Evolutionary conservation across 2,888 invertebrate species (phyloP).

Genomic region (Melolontha melolontha): DNA sequence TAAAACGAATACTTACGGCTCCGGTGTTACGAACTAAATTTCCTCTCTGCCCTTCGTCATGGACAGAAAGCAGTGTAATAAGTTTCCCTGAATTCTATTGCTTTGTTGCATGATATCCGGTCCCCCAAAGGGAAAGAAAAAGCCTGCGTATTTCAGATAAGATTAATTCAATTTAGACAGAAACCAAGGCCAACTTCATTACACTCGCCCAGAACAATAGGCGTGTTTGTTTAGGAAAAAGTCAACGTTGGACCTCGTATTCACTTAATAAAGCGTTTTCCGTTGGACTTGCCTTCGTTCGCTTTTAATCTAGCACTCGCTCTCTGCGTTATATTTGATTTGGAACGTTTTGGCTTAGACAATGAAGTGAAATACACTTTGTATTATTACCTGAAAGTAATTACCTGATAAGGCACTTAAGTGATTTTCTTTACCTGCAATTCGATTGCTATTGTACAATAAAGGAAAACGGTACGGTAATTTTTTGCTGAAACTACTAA

Average conservation of each 20-base stretch:
- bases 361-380: constrained; percentile 9
- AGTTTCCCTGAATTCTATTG: constrained; percentile 15
- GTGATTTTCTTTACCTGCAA: neutral
- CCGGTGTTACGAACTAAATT: too few relatives aligned
- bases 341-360: neutral
- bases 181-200: constrained; percentile 29
- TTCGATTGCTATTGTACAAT: neutral
- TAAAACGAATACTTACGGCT: too few relatives aligned
- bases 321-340: constrained; percentile 25
- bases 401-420: constrained; percentile 15
- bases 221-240: constrained; percentile 31
- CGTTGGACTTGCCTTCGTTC: neutral
- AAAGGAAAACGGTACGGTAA: too few relatives aligned
- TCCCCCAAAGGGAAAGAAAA: constrained; percentile 8
- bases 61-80: constrained; percentile 20
- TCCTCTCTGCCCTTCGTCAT: neutral
- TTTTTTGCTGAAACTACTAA: too few relatives aligned
- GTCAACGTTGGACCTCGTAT: constrained; percentile 14
- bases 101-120: constrained; percentile 10
- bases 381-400: constrained; percentile 21
- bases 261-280: constrained; percentile 28
- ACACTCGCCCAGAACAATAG: constrained; percentile 25
- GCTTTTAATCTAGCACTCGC: constrained; percentile 25
- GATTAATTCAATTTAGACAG: constrained; percentile 28
- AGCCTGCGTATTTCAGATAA: constrained; percentile 32